Base-by-base conservation (phyloP, 2,888 invertebrate species). In the Chalcosyrphus nemorum region DNA sequence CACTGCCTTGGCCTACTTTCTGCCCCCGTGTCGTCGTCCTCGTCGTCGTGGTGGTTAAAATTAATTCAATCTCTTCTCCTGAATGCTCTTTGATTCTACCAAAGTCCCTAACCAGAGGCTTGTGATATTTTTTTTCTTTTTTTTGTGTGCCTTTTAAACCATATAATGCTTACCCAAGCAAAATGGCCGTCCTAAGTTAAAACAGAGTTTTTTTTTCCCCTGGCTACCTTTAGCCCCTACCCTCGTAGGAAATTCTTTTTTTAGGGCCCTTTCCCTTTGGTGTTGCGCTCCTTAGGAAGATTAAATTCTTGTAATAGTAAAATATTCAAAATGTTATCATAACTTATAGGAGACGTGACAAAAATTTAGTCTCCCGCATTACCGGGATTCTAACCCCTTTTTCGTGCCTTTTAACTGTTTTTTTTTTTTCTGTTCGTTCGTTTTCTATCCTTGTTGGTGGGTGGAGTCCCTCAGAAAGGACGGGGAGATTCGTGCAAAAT, bases 281-380 rank as follows among this genome's bases (percentile, higher is more conserved):
- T 35, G 15, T n/a, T 38, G 19, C 29, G n/a, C 41, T 50, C 41
- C 50, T 43, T 57, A 41, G 15, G 27, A 78, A 74, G 82, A 78
- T 78, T 72, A 78, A 68, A 82, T 82, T 68, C 82, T 68, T 78
- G 72, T 77, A 74, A 54, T 68, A 72, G 68, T 84, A 71, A 66
- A 81, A 76, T 81, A 81, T 85, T 85, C 85, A 85, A 85, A 85
- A 81, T 85, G 59, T 85, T 85, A 81, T 85, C 85, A 85, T 85
- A 76, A 80, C 81, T 85, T 85, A 81, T 66, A 66, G 66, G 54
- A 85, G 74, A 85, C 85, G 85, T 85, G 85, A 85, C 85, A 76
- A 81, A 85, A 81, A 85, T 81, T 66, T 41, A 65, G 81, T 85
- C 75, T 81, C 41, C 75, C 61, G 75, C 80, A 85, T 85, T 85